Evolutionary conservation across 2,113 vertebrate species (phyloP), one percentile per base, ranked within the genome.

Genomic region (Sterna hirundo): DNA sequence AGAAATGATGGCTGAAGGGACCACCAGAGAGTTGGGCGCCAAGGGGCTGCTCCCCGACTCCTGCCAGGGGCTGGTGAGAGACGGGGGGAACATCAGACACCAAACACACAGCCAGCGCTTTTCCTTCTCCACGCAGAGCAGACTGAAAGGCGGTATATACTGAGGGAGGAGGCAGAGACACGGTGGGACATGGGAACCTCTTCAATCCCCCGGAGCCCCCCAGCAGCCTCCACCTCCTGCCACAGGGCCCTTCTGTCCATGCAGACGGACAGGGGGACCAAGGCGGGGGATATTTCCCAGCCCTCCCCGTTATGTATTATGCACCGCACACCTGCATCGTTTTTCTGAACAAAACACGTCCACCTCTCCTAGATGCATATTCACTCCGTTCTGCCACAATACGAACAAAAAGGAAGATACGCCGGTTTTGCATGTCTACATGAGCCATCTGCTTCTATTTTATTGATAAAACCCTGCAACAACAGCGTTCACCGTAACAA

Each of bases 381-480:
- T 97, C 96, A 97, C 96, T 61, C 49, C 1, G 38, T 58, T 87
- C 96, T 96, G 82, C 71, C 97, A 88, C 94, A 79, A 77, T 3
- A 27, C 14, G 54, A 94, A 96, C 92, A 95, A 94, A 93, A 93
- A 80, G 51, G 58, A 89, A 74, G 68, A 90, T 9, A 65, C 2
- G 0, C 30, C 1, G 2, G 83, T 71, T 96, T 97, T 97, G 96
- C 97, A 97, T 96, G 78, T 96, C 94, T 96, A 92, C 96, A 96
- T 86, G 97, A 97, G 96, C 96, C 98, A 98, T 97, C 97, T 98
- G 97, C 86, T 97, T 94, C 94, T 96, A 92, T 93, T 98, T 98
- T 98, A 98, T 97, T 98, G 97, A 97, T 95, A 96, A 97, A 96
- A 98, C 94, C 87, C 93, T 74, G 55, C n/a, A 97, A 94, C 90